Base-by-base conservation (phyloP, 2,113 vertebrate genomes). In the Corydoras sp. region DNA sequence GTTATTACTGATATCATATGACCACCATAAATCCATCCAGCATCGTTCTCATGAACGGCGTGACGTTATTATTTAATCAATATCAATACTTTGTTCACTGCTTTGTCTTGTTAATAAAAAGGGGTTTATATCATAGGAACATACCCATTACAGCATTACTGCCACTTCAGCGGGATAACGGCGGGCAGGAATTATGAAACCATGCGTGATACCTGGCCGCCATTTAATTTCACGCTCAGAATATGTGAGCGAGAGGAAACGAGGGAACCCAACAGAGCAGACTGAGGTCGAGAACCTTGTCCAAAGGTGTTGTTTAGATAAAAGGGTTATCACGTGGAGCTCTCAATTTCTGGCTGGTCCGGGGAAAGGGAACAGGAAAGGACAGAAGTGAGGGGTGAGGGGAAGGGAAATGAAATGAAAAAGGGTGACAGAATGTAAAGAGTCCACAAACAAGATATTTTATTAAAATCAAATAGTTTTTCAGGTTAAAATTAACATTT, bases 201-300 rank as follows among this genome's bases (percentile, higher is more conserved):
- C 48, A 53, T 43, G 61, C 50, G 54, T 71, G 76, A 77, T 56
- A 43, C 51, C 14, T 12, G 53, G 3, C 49, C 13, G 11, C 62
- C 62, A 24, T 75, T 76, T 79, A 56, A 79, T 76, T 76, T 78
- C 71, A 71, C 54, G 68, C 76, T 71, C 63, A 66, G 64, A 29
- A 68, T 68, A 56, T 30, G 55, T 51, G 18, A 56, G 3, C 14
- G 59, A 56, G 68, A 10, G 31, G 24, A 15, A 49, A 11, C 49
- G n/a, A 18, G 3, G 55, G 35, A 11, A 29, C 2, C 0, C 3
- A 2, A 0, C 24, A 53, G 32, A 50, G 32, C 13, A 62, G 51
- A 66, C 58, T 15, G 68, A 29, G 48, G 62, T 59, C 56, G n/a
- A 30, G 43, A 31, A 50, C 35, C 56, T 29, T 49, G 35, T 58